phyloP scores from a whole-genome alignment of 2,888 invertebrate genomes.

The Aelia acuminata region DNA sequence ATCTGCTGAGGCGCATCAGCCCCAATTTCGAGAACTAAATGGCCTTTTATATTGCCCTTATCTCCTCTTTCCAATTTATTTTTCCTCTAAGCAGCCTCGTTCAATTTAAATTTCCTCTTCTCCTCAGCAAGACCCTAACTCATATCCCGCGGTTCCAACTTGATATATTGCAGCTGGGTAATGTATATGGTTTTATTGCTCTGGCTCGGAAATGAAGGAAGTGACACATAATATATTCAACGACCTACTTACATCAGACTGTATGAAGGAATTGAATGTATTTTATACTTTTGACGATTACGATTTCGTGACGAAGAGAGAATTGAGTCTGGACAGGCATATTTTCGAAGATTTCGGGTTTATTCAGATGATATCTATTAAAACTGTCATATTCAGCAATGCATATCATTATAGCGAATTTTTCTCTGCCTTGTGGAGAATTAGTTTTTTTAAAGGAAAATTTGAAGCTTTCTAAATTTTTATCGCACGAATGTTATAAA shows the following conservation, averaged over 20 bases:
- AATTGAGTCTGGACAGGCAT: too few species aligned
- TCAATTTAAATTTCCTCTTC: constrained; percentile 23
- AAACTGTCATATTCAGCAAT: too few species aligned
- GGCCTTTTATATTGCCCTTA: constrained; percentile 25
- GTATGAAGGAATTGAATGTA: neutral
- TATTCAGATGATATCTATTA: too few species aligned
- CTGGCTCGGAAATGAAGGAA: neutral
- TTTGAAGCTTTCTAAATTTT: too few species aligned
- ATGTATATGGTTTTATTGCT: constrained; percentile 19
- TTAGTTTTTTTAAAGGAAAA: too few species aligned
- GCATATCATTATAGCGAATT: too few species aligned
- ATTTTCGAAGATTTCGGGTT: too few species aligned
- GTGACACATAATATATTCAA: neutral
- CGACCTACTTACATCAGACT: neutral
- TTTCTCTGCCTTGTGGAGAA: too few species aligned
- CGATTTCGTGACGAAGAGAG: neutral
- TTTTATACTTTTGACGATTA: neutral
- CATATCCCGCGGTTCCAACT: neutral
- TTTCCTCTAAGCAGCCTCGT: constrained; percentile 1
- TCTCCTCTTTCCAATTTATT: constrained; percentile 3
- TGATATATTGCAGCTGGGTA: neutral
- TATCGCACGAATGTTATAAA: too few species aligned
- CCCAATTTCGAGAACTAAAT: constrained; percentile 1
- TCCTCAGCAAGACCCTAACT: neutral
- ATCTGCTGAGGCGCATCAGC: neutral